Evolutionary conservation across 2,113 vertebrate species (phyloP).

Genomic region (Turnix velox): DNA sequence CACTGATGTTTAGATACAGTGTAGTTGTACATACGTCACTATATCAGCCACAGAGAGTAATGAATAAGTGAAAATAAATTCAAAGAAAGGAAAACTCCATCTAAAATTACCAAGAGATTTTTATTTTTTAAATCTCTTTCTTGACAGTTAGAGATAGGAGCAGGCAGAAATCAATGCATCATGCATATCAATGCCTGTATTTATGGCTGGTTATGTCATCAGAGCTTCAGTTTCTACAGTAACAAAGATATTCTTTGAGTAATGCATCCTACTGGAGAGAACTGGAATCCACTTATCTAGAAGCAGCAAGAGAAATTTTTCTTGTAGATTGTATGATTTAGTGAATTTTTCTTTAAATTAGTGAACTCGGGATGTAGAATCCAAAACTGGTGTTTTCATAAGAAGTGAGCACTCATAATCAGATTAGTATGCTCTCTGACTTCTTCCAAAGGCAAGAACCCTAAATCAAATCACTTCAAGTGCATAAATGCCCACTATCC

Average conservation of each 20-base stretch:
- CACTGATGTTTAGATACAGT: neutral
- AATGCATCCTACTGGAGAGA: neutral
- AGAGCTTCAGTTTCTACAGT: neutral
- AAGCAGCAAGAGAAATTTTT: neutral
- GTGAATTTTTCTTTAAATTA: neutral
- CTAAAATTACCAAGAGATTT: neutral
- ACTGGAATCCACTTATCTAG: neutral
- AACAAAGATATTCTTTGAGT: neutral
- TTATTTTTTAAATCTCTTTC: neutral
- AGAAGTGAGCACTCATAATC: neutral
- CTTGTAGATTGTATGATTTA: neutral
- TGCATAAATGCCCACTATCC: no score
- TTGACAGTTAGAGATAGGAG: rapidly evolving
- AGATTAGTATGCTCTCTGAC: neutral
- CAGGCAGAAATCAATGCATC: neutral
- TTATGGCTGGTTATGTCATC: neutral
- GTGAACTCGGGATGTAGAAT: neutral
- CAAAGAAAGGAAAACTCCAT: neutral
- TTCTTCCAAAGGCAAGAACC: neutral
- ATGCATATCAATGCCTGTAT: neutral
- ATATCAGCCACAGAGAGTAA: neutral
- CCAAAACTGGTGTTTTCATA: neutral
- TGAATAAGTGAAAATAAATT: neutral
- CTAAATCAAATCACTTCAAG: neutral
- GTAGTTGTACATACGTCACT: neutral